Evolutionary conservation across 2,113 vertebrate species (phyloP), one percentile per base, ranked within the genome.

Genomic region (Diadophis punctatus): DNA sequence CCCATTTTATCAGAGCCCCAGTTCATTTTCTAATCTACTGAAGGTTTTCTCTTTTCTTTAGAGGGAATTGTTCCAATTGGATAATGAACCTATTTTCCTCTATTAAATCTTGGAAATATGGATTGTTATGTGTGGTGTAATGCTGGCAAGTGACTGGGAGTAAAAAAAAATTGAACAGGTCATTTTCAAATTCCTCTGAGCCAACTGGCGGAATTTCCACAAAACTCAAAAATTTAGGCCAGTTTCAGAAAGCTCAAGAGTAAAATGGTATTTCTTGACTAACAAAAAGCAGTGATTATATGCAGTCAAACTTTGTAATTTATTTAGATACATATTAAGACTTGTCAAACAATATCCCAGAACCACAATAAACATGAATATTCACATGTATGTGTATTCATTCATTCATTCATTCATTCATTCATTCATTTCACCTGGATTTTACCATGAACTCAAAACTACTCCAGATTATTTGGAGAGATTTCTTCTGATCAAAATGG

Each of bases 401-500:
- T 80, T 80, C 39, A 39, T 80, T 39, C 7, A 22, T 80, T 80
- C 39, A 39, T 80, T 39, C 7, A 22, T 8, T 39, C 39, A 22
- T 80, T 80, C 39, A 39, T 80, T 39, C 7, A 39, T 80, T 34
- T 39, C 34, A 80, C 18, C 87, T 25, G 39, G 9, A 18, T 84
- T 89, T 74, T 34, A 22, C 55, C 52, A 48, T 22, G 27, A 84
- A 27, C 16, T 25, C 30, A 68, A 74, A 46, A 48, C 39, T 53
- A 14, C 52, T 30, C 30, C 25, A 85, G 56, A 49, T 27, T 86
- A n/a, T 30, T 20, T 87, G 84, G 46, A 39, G 55, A 23, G 25
- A 34, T 56, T 91, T 87, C 56, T 18, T 22, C 86, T 25, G 18
- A 80, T 90, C 89, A 84, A 94, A 94, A 95, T 86, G 68, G 87